phyloP scores from a whole-genome alignment of 1,140 invertebrate species.

The Pararge aegeria region DNA sequence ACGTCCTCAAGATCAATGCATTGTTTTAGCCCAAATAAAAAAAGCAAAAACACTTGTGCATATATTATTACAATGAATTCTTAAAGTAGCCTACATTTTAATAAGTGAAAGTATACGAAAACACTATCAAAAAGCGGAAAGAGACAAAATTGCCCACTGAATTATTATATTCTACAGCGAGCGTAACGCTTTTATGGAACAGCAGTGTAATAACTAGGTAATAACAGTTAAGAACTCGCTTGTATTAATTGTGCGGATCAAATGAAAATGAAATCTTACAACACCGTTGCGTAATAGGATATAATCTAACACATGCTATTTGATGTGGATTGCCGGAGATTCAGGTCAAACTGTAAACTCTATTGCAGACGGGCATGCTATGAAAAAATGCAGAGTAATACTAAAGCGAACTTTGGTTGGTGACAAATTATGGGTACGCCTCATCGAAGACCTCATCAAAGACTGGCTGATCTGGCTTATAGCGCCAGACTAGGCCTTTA shows the following conservation, averaged over 20 bases:
- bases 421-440: no score
- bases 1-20: no score
- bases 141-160: slow-evolving; percentile 13
- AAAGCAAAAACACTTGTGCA: no score
- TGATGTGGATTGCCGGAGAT: slow-evolving; percentile 19
- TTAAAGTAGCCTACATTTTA: background rate
- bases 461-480: no score
- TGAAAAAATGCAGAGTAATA: background rate
- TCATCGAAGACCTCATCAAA: no score
- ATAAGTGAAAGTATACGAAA: slow-evolving; percentile 27
- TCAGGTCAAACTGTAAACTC: slow-evolving; percentile 14
- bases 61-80: no score
- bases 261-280: slow-evolving; percentile 36
- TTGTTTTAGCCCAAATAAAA: no score
- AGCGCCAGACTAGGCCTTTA: no score
- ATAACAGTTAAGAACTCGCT: slow-evolving; percentile 25
- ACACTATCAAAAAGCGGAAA: slow-evolving; percentile 22
- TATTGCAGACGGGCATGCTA: slow-evolving; percentile 9
- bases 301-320: slow-evolving; percentile 14
- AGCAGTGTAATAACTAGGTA: slow-evolving; percentile 8
- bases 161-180: slow-evolving; percentile 23
- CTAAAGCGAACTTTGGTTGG: no score
- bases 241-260: slow-evolving; percentile 30
- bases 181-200: slow-evolving; percentile 28
- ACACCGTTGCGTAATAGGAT: slow-evolving; percentile 28